Base-by-base conservation (phyloP, 2,797 vertebrate species). In the Darevskia mixta region DNA sequence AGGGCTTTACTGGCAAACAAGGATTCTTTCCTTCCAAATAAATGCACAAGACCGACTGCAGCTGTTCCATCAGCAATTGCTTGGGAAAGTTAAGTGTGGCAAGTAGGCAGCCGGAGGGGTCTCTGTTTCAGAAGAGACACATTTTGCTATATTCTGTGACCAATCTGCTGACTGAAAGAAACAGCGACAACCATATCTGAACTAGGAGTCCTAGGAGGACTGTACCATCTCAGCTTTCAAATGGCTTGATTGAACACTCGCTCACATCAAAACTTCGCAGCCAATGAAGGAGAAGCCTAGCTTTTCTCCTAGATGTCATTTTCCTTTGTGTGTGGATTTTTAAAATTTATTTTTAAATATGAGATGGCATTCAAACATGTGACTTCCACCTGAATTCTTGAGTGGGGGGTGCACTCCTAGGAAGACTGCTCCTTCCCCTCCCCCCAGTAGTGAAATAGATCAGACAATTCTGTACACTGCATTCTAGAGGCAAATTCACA, bases 1-100 rank as follows among this genome's bases (percentile, higher is more conserved):
- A 61, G 85, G 86, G 64, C 88, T 95, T 90, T 89, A 90, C 93
- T 94, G 92, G 64, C 79, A 94, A 94, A 94, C 77, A 93, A 94
- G 83, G 89, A 92, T 87, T 91, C 76, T 90, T 93, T 91, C 79
- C 80, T 93, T 93, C 92, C 82, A 89, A 91, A 95, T 84, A 86
- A 93, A 45, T 81, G 38, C 69, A 91, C 61, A 72, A 88, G 91
- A 89, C 32, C n/a, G 94, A 92, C 94, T 91, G 79, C 85, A 90
- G 81, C 89, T 94, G 82, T 87, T 94, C 86, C 0, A 0, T 88
- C 38, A 91, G 35, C 87, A 92, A 87, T 81, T 89, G 45, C 76
- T 93, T 89, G 82, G 91, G 91, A 94, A 89, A 92, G 78, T 82
- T 66, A 88, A 38, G 61, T 86, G 41, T 49, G 84, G 55, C 84